Evolutionary conservation across 2,888 invertebrate species (phyloP).

Genomic region (Masnerella sp.): DNA sequence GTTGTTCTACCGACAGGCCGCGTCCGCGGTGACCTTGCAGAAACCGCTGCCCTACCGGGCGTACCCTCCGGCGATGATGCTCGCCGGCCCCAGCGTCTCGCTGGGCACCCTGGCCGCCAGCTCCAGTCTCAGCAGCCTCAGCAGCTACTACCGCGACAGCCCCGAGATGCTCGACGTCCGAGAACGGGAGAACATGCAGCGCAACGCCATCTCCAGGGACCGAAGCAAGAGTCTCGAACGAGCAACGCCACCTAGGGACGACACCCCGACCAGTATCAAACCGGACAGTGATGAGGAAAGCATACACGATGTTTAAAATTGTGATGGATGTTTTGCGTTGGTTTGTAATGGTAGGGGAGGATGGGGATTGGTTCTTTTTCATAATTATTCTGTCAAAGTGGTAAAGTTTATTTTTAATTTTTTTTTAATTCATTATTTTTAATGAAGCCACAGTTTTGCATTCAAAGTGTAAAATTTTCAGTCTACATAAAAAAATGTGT

Average conservation of each 20-base stretch:
- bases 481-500: too few species aligned
- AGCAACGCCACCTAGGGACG: constrained; percentile 69
- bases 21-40: constrained; percentile 87
- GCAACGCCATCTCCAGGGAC: constrained; percentile 66
- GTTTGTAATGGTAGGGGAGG: not conserved
- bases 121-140: constrained; percentile 75
- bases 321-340: constrained; percentile 12
- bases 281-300: constrained; percentile 76
- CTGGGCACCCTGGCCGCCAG: constrained; percentile 84
- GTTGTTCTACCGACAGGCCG: constrained; percentile 89
- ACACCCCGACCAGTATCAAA: constrained; percentile 73
- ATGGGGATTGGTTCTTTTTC: too few species aligned
- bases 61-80: constrained; percentile 81
- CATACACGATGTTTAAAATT: constrained; percentile 75
- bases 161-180: constrained; percentile 69
- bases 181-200: constrained; percentile 66
- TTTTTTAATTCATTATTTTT: too few species aligned
- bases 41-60: constrained; percentile 88
- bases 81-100: constrained; percentile 85
- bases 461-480: too few species aligned
- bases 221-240: constrained; percentile 71
- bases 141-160: constrained; percentile 73
- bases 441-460: too few species aligned
- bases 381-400: too few species aligned
- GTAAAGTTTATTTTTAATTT: too few species aligned